These are phyloP conservation scores for Hydrolagus colliei DNA, from an alignment of 2,797 vertebrate species.

Conservation along the genomic window DNA sequence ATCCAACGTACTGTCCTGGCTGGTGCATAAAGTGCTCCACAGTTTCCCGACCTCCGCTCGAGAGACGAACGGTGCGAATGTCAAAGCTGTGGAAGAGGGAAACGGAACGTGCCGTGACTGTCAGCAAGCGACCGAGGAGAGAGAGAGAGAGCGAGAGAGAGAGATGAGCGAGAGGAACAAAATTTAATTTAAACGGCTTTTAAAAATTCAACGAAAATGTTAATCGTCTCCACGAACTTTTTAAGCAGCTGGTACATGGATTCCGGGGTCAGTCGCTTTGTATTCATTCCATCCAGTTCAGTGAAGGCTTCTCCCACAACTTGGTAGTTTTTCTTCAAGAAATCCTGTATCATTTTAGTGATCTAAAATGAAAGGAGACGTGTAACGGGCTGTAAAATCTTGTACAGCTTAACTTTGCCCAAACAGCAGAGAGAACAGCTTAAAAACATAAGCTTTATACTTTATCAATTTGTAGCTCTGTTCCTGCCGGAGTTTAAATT, in stretches of 20 bases:
- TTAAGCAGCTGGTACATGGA: constrained; percentile 39
- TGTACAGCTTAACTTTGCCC: neutral
- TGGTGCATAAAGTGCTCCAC: constrained; percentile 36
- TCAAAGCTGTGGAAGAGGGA: constrained; percentile 33
- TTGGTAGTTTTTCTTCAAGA: constrained; percentile 35
- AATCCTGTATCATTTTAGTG: constrained; percentile 34
- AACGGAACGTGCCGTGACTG: too few species aligned
- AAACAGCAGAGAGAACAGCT: neutral
- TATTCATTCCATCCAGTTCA: constrained; percentile 36
- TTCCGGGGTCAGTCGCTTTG: constrained; percentile 33
- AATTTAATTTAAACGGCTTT: neutral
- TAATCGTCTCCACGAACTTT: constrained; percentile 26
- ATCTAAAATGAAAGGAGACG: constrained; percentile 31
- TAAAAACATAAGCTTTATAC: neutral
- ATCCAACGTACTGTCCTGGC: constrained; percentile 35
- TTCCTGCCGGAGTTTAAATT: too few species aligned
- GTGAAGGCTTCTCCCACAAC: constrained; percentile 34
- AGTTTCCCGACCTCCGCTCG: constrained; percentile 34
- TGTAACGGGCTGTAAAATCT: neutral
- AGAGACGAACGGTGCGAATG: constrained; percentile 31
- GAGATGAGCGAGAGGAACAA: too few species aligned
- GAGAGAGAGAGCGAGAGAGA: too few species aligned
- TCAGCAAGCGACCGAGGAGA: neutral
- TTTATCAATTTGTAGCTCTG: neutral
- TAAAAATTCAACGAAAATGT: neutral